Evolutionary conservation across 2,113 vertebrate genomes (phyloP).

Genomic region (Leptobrachium leishanense): DNA sequence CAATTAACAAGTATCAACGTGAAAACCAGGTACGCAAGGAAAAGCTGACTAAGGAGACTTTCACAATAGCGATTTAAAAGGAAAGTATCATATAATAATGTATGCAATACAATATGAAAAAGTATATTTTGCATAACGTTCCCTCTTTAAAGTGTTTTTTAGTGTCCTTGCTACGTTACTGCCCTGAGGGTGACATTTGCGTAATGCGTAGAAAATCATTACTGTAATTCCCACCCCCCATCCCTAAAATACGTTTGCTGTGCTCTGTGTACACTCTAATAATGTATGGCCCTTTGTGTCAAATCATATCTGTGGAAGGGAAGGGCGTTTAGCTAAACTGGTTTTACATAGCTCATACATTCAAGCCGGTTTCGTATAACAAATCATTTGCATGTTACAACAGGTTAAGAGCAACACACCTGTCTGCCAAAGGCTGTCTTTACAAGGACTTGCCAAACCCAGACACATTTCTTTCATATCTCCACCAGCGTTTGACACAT

Average conservation of each 20-base stretch:
- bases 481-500: conserved; percentile 25
- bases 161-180: too few relatives aligned
- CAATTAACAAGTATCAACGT: too few relatives aligned
- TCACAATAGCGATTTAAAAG: too few relatives aligned
- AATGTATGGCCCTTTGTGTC: conserved; percentile 10
- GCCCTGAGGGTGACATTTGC: background rate
- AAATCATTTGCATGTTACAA: conserved; percentile 73
- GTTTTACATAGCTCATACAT: conserved; percentile 66
- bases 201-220: background rate
- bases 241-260: background rate
- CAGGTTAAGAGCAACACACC: conserved; percentile 73
- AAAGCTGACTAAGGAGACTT: too few relatives aligned
- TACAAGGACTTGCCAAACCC: conserved; percentile 65
- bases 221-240: conserved; percentile 9
- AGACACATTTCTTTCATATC: conserved; percentile 38
- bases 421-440: conserved; percentile 62
- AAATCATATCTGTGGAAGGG: conserved; percentile 53
- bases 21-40: too few relatives aligned
- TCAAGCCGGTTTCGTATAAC: conserved; percentile 61
- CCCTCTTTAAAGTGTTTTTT: too few relatives aligned
- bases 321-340: conserved; percentile 72
- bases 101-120: too few relatives aligned
- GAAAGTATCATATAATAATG: too few relatives aligned
- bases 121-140: too few relatives aligned
- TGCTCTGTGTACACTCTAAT: background rate